A percentile compares a stretch with the other conserved stretches of the same genome.
Evolutionary conservation across 2,113 vertebrate species (phyloP).

Genomic region (Oenanthe oenanthe): DNA sequence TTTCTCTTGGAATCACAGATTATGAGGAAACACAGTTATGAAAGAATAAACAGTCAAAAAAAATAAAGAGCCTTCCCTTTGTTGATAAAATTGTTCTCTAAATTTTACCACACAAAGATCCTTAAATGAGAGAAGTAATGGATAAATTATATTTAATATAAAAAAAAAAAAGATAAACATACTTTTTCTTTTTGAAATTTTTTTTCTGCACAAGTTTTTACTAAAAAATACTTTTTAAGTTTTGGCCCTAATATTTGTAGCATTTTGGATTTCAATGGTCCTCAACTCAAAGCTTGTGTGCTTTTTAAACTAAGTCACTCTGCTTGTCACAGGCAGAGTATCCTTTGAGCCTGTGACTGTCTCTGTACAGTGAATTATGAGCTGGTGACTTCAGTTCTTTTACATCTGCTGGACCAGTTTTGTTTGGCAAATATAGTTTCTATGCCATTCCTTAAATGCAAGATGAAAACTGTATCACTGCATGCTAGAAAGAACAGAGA

Average conservation of each 20-base stretch:
- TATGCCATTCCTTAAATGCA: neutral
- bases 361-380: neutral
- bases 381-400: neutral
- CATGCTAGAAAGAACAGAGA: neutral
- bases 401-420: neutral
- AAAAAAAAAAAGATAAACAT: rapidly evolving
- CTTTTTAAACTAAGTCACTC: neutral
- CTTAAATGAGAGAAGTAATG: neutral
- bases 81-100: neutral
- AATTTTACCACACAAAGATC: neutral
- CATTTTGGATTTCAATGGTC: neutral
- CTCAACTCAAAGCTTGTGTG: neutral
- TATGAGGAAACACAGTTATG: neutral
- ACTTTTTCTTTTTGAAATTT: neutral
- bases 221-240: neutral
- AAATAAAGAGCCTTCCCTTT: neutral
- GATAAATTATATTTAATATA: neutral
- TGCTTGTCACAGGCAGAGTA: neutral
- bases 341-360: neutral
- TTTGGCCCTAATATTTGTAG: neutral
- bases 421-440: neutral
- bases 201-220: rapidly evolving
- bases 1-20: neutral
- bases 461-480: neutral
- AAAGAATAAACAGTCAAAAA: neutral